Conservation (phyloP, 2,113 vertebrate species). For the Pristiophorus japonicus region DNA sequence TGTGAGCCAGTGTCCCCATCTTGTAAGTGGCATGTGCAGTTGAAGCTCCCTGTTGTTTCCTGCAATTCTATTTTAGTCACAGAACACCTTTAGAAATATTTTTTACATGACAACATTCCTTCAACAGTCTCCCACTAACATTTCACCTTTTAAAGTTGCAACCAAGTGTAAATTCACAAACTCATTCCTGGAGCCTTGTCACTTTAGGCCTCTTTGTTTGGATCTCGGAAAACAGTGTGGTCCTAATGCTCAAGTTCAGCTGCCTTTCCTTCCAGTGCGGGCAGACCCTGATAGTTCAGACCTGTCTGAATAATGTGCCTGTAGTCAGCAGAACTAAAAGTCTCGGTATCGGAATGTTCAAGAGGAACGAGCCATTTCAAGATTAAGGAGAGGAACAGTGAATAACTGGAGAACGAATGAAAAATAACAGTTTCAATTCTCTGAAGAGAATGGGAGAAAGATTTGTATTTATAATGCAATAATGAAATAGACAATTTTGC, state of each 20-base stretch:
- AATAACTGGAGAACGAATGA: no score
- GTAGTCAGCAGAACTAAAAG: background rate
- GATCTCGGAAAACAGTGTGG: background rate
- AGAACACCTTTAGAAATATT: background rate
- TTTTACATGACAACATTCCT: background rate
- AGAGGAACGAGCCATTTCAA: background rate
- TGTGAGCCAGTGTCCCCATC: background rate
- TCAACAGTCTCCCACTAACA: background rate
- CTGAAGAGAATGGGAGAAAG: background rate
- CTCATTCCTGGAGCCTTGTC: background rate
- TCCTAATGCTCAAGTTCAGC: background rate
- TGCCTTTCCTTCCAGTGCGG: background rate
- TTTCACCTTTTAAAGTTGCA: constrained; percentile 6
- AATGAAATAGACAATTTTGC: background rate
- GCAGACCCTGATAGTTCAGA: background rate
- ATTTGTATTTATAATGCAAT: background rate
- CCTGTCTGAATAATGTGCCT: background rate
- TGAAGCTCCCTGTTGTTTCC: background rate
- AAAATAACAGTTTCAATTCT: background rate
- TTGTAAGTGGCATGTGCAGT: background rate
- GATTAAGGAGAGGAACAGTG: background rate
- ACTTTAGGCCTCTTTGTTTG: background rate
- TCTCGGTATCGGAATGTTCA: background rate
- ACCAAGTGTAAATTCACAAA: background rate
- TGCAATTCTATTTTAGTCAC: background rate